These are phyloP conservation scores for Bufo gargarizans DNA, from an alignment of 2,113 vertebrate genomes.

Conservation along the genomic window DNA sequence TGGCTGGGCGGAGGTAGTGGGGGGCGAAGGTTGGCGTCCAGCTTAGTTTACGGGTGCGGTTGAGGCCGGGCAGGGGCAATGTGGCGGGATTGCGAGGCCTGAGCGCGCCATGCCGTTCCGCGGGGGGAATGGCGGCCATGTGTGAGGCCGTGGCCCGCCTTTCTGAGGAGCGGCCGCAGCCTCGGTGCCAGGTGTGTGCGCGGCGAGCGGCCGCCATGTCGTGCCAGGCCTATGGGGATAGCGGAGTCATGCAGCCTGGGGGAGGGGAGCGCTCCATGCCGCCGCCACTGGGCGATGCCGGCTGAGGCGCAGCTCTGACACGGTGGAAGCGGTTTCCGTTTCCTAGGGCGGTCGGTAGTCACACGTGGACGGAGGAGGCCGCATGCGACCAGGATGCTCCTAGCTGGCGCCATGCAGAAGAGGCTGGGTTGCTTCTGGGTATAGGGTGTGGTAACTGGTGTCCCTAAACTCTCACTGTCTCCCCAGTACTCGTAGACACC, in stretches of 20 bases:
- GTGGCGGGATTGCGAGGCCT: slow-evolving; percentile 23
- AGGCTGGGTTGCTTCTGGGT: too few relatives aligned
- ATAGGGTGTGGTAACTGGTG: too few relatives aligned
- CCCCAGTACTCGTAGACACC: slow-evolving; percentile 50
- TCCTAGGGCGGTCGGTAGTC: background rate
- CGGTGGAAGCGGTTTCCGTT: background rate
- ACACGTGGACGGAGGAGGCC: slow-evolving; percentile 3
- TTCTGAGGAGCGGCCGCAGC: background rate
- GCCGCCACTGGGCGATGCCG: slow-evolving; percentile 19
- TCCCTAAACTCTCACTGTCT: background rate
- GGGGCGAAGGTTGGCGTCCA: background rate
- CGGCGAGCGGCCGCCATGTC: background rate
- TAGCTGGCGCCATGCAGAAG: too few relatives aligned
- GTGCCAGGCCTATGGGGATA: slow-evolving; percentile 28
- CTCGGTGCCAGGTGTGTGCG: too few relatives aligned
- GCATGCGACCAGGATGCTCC: background rate
- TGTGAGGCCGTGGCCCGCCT: background rate
- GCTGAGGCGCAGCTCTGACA: background rate
- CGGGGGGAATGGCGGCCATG: background rate
- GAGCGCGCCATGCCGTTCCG: slow-evolving; percentile 35
- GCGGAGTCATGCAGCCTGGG: background rate
- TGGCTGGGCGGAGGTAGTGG: background rate
- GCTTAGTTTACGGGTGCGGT: slow-evolving; percentile 16
- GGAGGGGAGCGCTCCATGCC: slow-evolving; percentile 10
- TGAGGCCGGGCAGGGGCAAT: background rate